Percentiles rank a stretch among this genome's conserved stretches.
Evolutionary conservation across 2,797 vertebrate species (phyloP).

Genomic region (Urosaurus nigricauda): DNA sequence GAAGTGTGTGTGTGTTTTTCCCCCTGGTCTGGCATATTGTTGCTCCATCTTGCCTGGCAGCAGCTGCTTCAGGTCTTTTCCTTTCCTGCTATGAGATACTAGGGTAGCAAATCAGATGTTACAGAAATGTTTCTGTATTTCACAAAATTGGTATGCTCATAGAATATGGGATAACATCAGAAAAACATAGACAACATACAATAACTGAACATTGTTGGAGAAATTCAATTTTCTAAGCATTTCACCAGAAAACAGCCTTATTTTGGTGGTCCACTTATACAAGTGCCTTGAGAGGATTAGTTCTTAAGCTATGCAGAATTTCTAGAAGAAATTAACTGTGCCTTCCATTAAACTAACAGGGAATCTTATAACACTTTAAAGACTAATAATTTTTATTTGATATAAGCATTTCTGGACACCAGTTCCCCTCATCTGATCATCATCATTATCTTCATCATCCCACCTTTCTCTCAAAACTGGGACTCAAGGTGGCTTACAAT

Average conservation of each 20-base stretch:
- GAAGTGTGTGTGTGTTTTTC: no score
- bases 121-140: constrained; percentile 20
- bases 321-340: constrained; percentile 11
- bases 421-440: no score
- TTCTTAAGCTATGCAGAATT: background rate
- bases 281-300: background rate
- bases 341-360: background rate
- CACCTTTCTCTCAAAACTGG: no score
- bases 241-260: background rate
- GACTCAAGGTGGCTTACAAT: no score
- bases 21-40: background rate
- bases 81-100: background rate
- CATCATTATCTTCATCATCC: no score
- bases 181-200: background rate
- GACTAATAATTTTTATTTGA: no score
- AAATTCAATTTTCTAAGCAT: background rate
- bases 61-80: background rate
- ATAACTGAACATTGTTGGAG: constrained; percentile 4
- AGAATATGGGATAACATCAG: constrained; percentile 12
- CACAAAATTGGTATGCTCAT: constrained; percentile 26
- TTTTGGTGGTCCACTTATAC: background rate
- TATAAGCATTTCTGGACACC: no score
- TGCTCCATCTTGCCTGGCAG: background rate
- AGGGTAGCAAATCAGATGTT: background rate
- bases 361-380: no score